A percentile compares a stretch with the other conserved stretches of the same genome.
Conservation (phyloP, 2,113 vertebrate species). For the Coryphaenoides rupestris region DNA sequence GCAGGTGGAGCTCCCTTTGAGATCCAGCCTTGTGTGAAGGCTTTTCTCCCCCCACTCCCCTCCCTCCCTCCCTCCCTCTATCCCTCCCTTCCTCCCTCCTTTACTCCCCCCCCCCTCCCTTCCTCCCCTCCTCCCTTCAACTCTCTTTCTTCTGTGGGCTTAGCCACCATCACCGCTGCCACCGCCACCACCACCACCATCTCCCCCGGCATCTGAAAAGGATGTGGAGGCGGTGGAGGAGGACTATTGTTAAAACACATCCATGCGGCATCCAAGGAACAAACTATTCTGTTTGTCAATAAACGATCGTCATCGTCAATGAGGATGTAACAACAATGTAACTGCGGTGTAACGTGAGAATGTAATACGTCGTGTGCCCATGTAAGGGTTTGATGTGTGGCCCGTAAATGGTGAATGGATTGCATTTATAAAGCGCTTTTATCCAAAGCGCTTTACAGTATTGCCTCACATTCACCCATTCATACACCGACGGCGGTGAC, state of each 20-base stretch:
- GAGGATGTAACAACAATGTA: conserved; percentile 28
- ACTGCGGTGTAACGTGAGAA: conserved; percentile 30
- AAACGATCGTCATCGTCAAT: conserved; percentile 59
- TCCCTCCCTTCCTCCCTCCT: too few species aligned
- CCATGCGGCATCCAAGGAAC: conserved; percentile 24
- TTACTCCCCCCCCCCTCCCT: too few species aligned
- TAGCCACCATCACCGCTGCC: conserved; percentile 22
- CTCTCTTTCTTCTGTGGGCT: conserved; percentile 36
- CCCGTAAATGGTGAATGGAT: too few species aligned
- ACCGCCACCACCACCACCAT: too few species aligned
- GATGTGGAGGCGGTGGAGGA: conserved; percentile 25
- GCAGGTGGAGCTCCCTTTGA: conserved; percentile 69
- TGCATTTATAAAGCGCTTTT: too few species aligned
- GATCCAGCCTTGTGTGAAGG: conserved; percentile 55
- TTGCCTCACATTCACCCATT: too few species aligned
- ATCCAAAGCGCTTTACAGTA: too few species aligned
- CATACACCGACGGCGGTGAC: too few species aligned
- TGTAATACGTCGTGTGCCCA: conserved; percentile 39
- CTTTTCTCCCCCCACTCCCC: conserved; percentile 13
- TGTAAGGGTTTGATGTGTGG: conserved; percentile 34
- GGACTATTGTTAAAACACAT: conserved; percentile 45
- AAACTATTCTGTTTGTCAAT: conserved; percentile 40
- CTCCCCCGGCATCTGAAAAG: conserved; percentile 51
- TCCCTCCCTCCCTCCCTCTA: conserved; percentile 11
- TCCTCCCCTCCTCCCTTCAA: too few species aligned